A percentile compares a stretch with the other conserved stretches of the same genome.
Evolutionary conservation across 1,140 invertebrate species (phyloP).

Genomic region (Telenomus remus): DNA sequence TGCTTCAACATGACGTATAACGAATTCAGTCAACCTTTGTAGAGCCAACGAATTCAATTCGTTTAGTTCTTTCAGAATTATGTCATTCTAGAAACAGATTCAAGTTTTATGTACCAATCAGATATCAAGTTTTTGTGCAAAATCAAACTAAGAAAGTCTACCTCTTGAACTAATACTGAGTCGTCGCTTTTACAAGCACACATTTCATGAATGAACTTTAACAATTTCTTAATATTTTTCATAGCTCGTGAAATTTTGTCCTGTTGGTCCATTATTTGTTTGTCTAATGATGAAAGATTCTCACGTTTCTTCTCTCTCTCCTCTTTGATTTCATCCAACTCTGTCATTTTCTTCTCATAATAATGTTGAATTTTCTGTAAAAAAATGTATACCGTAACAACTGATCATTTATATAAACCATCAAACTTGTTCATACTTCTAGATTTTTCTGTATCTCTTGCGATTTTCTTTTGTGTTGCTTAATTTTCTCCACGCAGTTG

Average conservation of each 20-base stretch:
- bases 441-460: constrained; percentile 49
- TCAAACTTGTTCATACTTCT: constrained; percentile 47
- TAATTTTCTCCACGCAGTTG: constrained; percentile 59
- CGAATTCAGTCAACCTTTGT: constrained; percentile 70
- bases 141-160: constrained; percentile 30
- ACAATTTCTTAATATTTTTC: constrained; percentile 63
- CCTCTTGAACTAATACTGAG: constrained; percentile 65
- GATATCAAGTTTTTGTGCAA: neutral
- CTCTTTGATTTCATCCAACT: constrained; percentile 62
- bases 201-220: constrained; percentile 64
- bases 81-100: constrained; percentile 65
- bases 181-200: constrained; percentile 60
- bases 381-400: constrained; percentile 2
- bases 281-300: constrained; percentile 57
- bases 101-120: neutral
- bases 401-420: constrained; percentile 5
- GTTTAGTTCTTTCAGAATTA: constrained; percentile 64
- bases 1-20: constrained; percentile 69
- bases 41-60: constrained; percentile 67
- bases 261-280: constrained; percentile 66
- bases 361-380: constrained; percentile 59
- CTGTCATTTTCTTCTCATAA: constrained; percentile 51
- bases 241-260: constrained; percentile 66
- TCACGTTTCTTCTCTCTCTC: constrained; percentile 62
- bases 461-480: constrained; percentile 47